phyloP scores from a whole-genome alignment of 2,797 vertebrate species.

The Alca torda region DNA sequence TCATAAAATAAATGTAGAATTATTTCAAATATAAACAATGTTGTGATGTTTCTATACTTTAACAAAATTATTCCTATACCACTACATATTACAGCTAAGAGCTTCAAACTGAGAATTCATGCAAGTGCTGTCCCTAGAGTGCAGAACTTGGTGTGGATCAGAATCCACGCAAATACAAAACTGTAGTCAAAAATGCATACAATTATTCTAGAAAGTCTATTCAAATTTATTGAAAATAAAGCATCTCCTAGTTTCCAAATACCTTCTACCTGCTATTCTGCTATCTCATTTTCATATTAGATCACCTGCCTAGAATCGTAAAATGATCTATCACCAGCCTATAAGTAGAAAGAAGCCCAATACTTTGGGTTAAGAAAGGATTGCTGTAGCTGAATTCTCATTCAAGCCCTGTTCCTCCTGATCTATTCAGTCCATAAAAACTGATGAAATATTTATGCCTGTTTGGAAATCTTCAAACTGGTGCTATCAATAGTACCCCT shows the following conservation, averaged over 20 bases:
- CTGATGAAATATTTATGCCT: neutral
- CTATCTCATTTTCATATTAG: neutral
- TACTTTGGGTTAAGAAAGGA: accelerated
- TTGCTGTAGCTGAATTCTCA: neutral
- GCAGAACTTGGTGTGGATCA: neutral
- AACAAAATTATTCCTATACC: neutral
- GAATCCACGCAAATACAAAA: neutral
- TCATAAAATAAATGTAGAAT: neutral
- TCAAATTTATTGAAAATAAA: neutral
- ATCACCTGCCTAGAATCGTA: neutral
- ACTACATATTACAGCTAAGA: neutral
- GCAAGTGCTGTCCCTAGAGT: neutral
- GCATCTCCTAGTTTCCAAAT: neutral
- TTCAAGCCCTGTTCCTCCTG: neutral
- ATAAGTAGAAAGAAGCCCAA: neutral
- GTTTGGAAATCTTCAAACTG: neutral
- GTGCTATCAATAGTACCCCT: neutral
- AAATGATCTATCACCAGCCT: neutral
- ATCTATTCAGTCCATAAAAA: neutral
- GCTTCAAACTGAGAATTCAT: neutral
- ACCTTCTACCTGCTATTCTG: neutral
- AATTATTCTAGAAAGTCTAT: neutral
- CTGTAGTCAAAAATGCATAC: neutral
- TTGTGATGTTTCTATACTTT: neutral
- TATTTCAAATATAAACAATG: neutral